A percentile compares a stretch with the other conserved stretches of the same genome.
Conservation (phyloP, 2,113 vertebrate species). For the Atrichornis clamosus region DNA sequence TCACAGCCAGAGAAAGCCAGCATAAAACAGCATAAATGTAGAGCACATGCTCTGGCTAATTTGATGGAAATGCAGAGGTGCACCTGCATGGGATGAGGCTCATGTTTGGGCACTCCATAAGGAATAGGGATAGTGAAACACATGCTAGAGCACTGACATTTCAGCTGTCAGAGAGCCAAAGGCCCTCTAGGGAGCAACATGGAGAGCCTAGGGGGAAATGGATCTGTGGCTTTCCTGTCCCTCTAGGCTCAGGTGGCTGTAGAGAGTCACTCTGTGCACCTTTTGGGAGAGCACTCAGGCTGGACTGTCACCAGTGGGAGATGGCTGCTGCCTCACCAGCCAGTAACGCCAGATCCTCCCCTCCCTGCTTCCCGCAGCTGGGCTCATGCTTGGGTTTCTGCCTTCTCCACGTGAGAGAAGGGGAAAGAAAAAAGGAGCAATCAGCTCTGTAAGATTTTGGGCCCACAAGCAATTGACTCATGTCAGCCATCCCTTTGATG, state of each 20-base stretch:
- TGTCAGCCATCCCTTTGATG: conserved; percentile 42
- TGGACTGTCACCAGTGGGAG: rapidly evolving
- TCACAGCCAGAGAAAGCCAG: not conserved
- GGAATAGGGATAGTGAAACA: not conserved
- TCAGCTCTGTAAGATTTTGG: not conserved
- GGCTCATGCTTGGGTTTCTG: not conserved
- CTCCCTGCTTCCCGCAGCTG: not conserved
- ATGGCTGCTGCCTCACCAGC: not conserved
- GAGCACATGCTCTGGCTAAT: not conserved
- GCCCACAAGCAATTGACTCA: not conserved
- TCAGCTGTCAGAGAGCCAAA: not conserved
- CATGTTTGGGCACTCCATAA: not conserved
- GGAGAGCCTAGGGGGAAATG: not conserved
- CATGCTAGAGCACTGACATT: rapidly evolving
- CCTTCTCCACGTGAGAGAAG: not conserved
- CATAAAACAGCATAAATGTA: not conserved
- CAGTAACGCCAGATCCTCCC: rapidly evolving
- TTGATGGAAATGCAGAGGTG: not conserved
- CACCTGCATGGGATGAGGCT: not conserved
- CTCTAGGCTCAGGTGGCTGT: rapidly evolving
- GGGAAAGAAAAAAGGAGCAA: not conserved
- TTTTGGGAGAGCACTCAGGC: rapidly evolving
- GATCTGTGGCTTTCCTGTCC: rapidly evolving
- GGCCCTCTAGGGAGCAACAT: not conserved
- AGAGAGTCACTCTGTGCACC: not conserved